Conservation (phyloP, 2,113 vertebrate genomes). For the Amblyopsis rosae region DNA sequence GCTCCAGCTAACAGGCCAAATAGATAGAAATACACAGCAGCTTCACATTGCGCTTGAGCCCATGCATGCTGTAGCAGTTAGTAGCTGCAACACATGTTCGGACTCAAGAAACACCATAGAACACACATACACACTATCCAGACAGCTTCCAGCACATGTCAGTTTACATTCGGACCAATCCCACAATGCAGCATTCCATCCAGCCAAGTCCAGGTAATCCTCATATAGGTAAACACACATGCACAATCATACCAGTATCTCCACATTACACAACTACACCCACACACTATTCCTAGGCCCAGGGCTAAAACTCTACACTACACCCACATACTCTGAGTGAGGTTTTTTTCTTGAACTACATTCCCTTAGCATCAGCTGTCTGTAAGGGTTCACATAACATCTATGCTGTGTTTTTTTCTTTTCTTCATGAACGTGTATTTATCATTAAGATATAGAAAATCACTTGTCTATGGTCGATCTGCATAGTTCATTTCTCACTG, state of each 20-base stretch:
- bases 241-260: slow-evolving; percentile 31
- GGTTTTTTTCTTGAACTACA: slow-evolving; percentile 31
- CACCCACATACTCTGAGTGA: slow-evolving; percentile 49
- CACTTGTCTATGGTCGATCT: no score
- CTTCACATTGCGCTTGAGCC: slow-evolving; percentile 3
- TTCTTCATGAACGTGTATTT: no score
- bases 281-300: slow-evolving; percentile 37
- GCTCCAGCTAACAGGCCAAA: slow-evolving; percentile 22
- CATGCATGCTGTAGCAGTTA: neutral
- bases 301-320: slow-evolving; percentile 35
- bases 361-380: neutral
- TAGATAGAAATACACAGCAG: slow-evolving; percentile 1
- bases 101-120: slow-evolving; percentile 7
- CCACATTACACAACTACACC: slow-evolving; percentile 50
- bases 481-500: no score
- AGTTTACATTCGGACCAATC: neutral
- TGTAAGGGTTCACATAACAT: neutral
- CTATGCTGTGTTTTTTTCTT: no score
- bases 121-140: neutral
- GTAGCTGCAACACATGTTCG: slow-evolving; percentile 9
- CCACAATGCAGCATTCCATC: slow-evolving; percentile 33
- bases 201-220: slow-evolving; percentile 44
- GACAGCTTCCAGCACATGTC: neutral
- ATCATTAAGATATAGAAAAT: no score
- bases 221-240: slow-evolving; percentile 60